Evolutionary conservation across 2,797 vertebrate species (phyloP), one percentile per base, ranked within the genome.

Genomic region (Leontopithecus rosalia): DNA sequence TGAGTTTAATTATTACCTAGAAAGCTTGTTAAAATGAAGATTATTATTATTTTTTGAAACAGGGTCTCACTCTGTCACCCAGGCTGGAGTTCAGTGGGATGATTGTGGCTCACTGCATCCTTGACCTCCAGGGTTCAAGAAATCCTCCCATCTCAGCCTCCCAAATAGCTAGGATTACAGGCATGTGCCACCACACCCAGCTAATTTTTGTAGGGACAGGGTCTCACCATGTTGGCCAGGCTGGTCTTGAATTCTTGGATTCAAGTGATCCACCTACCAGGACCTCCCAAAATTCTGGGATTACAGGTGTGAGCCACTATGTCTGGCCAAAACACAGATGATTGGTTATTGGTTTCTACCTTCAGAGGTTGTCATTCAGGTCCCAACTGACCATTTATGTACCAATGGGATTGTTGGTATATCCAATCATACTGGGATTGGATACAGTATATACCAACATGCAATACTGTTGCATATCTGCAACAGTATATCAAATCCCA

Each of bases 391-490:
- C 55, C 1, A 9, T 85, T 50, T 43, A 46, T 94, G 61, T 20
- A 17, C 7, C 22, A 50, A n/a, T n/a, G n/a, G n/a, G n/a, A n/a
- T n/a, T n/a, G n/a, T n/a, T n/a, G n/a, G n/a, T n/a, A n/a, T n/a
- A n/a, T n/a, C 7, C 22, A 50, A 7, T 61, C 24, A 86, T 96
- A 93, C 89, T 96, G 96, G 81, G 77, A n/a, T n/a, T n/a, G n/a
- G n/a, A n/a, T n/a, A n/a, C n/a, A n/a, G n/a, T n/a, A n/a, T n/a
- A n/a, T n/a, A n/a, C n/a, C n/a, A n/a, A n/a, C n/a, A n/a, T n/a
- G n/a, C n/a, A n/a, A 85, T 67, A 80, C 82, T 28, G 80, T 95
- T 91, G 84, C 57, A 48, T n/a, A n/a, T n/a, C n/a, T n/a, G n/a
- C n/a, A n/a, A n/a, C n/a, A n/a, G n/a, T n/a, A n/a, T n/a, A n/a